phyloP scores from a whole-genome alignment of 2,797 vertebrate genomes.

The Paedocypris micromegethes region DNA sequence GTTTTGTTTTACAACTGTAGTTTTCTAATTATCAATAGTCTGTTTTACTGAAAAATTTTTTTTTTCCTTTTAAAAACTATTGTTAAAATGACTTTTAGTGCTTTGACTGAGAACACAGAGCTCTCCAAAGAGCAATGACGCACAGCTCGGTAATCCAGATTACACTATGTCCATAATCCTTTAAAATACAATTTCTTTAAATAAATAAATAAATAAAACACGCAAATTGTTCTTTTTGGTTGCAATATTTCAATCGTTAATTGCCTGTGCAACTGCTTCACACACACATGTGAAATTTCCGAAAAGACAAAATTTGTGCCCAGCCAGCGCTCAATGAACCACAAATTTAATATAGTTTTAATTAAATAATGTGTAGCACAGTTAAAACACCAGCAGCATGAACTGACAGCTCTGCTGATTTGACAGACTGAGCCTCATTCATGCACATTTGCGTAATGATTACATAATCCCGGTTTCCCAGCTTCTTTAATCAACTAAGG shows the following conservation, averaged over 20 bases:
- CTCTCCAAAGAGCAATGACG: constrained; percentile 66
- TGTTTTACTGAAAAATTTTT: background rate
- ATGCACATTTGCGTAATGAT: constrained; percentile 36
- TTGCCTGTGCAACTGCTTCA: background rate
- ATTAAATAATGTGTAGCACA: background rate
- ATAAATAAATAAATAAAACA: constrained; percentile 41
- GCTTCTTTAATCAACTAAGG: constrained; percentile 47
- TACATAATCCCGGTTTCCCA: constrained; percentile 56
- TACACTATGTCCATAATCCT: constrained; percentile 60
- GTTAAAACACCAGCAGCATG: background rate
- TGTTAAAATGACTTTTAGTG: constrained; percentile 32
- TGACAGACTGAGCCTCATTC: constrained; percentile 5
- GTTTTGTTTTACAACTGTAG: no score
- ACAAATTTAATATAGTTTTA: background rate
- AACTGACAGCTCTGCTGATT: background rate
- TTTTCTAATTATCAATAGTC: no score
- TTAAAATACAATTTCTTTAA: constrained; percentile 54
- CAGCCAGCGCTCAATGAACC: background rate
- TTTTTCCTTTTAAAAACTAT: background rate
- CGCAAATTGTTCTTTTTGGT: constrained; percentile 2
- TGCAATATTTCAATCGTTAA: constrained; percentile 10
- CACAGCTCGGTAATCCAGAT: constrained; percentile 69
- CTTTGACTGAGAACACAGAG: constrained; percentile 58
- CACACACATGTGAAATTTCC: background rate
- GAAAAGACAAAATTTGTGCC: background rate